Conservation (phyloP, 2,888 invertebrate genomes). For the Mythimna loreyi region DNA sequence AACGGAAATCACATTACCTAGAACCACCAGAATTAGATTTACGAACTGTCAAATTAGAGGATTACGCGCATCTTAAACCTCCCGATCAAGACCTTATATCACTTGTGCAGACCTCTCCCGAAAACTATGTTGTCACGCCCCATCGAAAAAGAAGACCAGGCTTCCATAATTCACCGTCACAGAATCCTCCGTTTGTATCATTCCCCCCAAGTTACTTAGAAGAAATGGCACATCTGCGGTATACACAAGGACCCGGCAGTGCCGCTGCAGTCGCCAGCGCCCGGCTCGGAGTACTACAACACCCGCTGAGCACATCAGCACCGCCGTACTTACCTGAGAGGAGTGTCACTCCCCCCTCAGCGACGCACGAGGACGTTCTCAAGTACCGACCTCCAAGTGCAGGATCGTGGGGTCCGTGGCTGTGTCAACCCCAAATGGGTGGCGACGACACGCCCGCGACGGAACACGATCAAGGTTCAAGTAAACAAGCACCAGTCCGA, state of each 20-base stretch:
- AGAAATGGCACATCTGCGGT: slow-evolving; percentile 92
- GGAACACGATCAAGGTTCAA: slow-evolving; percentile 90
- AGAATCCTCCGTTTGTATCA: slow-evolving; percentile 96
- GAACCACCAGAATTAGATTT: slow-evolving; percentile 93
- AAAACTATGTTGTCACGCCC: slow-evolving; percentile 96
- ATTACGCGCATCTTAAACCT: slow-evolving; percentile 92
- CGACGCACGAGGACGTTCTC: slow-evolving; percentile 90
- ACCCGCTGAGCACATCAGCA: slow-evolving; percentile 93
- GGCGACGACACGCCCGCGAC: slow-evolving; percentile 85
- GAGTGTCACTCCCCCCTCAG: slow-evolving; percentile 91
- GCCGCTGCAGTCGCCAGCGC: slow-evolving; percentile 91
- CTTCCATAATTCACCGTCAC: slow-evolving; percentile 96
- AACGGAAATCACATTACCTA: slow-evolving; percentile 92
- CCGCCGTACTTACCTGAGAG: slow-evolving; percentile 93
- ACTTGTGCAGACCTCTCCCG: slow-evolving; percentile 93
- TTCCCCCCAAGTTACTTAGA: slow-evolving; percentile 95
- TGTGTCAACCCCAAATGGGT: slow-evolving; percentile 92
- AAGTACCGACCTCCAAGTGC: slow-evolving; percentile 93
- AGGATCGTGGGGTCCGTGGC: slow-evolving; percentile 93
- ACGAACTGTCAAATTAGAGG: slow-evolving; percentile 92
- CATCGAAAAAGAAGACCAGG: slow-evolving; percentile 96
- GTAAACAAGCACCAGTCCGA: slow-evolving; percentile 93
- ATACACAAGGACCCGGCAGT: slow-evolving; percentile 91
- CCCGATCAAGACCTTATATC: slow-evolving; percentile 93
- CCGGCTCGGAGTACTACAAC: slow-evolving; percentile 89